Evolutionary conservation across 1,140 invertebrate genomes (phyloP), one percentile per base, ranked within the genome.

Genomic region (Metaphire vulgaris): DNA sequence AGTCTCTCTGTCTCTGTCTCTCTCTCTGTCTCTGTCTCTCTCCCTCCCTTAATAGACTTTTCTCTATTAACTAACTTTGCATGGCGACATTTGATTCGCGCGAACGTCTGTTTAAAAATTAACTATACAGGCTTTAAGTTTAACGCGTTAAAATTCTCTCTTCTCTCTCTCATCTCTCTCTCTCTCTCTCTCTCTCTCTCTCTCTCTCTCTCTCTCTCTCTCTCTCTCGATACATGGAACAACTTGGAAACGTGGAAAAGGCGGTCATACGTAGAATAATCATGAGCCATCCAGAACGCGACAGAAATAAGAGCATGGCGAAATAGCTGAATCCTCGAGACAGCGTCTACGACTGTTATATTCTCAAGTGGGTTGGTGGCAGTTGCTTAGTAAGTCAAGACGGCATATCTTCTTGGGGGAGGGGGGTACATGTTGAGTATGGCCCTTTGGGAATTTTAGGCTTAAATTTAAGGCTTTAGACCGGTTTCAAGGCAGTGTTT

Each of bases 101-200:
- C n/a, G n/a, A n/a, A n/a, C n/a, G n/a, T n/a, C n/a, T n/a, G n/a
- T n/a, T n/a, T n/a, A n/a, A n/a, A n/a, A n/a, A n/a, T n/a, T n/a
- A n/a, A n/a, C n/a, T n/a, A n/a, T n/a, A n/a, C 41, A 12, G 41
- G 6, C 41, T 56, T 21, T 56, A 6, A 12, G 6, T 56, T 21
- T 56, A 6, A 12, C 41, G 6, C 41, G 6, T 21, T 56, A 6
- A 12, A 6, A 12, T 21, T 56, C 41, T 56, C 41, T 56, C 41
- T 56, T 56, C 41, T 56, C 41, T 56, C 41, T 56, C 41, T 56
- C 41, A n/a, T 56, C 41, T 56, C 41, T 56, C 41, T 56, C 41
- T 56, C 41, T 56, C 41, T 56, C 41, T 56, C 41, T 56, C 41
- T 56, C 41, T 56, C 41, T 56, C 41, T 56, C 41, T 56, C 41